phyloP scores from a whole-genome alignment of 1,140 invertebrate species.

The Limonius californicus region DNA sequence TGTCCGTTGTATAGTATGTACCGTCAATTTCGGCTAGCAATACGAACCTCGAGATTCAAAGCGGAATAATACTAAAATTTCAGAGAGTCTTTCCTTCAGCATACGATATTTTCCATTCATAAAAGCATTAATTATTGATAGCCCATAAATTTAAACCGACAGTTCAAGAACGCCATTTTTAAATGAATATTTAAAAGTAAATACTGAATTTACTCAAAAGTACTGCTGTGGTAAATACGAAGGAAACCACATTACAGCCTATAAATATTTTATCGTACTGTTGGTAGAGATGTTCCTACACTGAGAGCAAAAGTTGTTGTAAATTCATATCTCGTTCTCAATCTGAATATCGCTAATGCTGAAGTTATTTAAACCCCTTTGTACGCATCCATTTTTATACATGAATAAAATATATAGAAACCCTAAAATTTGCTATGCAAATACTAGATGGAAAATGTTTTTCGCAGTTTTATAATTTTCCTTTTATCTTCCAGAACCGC shows the following conservation, averaged over 20 bases:
- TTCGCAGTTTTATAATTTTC: no score
- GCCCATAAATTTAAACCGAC: not conserved
- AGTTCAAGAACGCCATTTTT: not conserved
- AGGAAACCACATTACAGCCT: not conserved
- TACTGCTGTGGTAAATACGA: not conserved
- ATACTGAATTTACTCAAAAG: not conserved
- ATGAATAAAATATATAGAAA: conserved; percentile 2
- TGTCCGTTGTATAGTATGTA: no score
- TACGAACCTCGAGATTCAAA: no score
- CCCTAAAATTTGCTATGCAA: no score
- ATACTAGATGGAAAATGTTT: no score
- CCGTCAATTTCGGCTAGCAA: no score
- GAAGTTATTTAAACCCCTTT: conserved; percentile 4
- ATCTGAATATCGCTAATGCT: conserved; percentile 9
- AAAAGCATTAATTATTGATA: not conserved
- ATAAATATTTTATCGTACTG: conserved; percentile 3
- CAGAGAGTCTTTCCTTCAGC: no score
- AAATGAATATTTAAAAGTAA: not conserved
- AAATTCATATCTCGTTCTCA: conserved; percentile 10
- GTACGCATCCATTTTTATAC: not conserved
- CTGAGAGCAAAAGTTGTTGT: not conserved
- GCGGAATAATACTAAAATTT: no score
- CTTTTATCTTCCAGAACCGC: no score
- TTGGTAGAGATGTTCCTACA: not conserved
- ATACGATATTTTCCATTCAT: no score